Evolutionary conservation across 2,888 invertebrate genomes (phyloP), one percentile per base, ranked within the genome.

Genomic region (Xestia rhomboidea): DNA sequence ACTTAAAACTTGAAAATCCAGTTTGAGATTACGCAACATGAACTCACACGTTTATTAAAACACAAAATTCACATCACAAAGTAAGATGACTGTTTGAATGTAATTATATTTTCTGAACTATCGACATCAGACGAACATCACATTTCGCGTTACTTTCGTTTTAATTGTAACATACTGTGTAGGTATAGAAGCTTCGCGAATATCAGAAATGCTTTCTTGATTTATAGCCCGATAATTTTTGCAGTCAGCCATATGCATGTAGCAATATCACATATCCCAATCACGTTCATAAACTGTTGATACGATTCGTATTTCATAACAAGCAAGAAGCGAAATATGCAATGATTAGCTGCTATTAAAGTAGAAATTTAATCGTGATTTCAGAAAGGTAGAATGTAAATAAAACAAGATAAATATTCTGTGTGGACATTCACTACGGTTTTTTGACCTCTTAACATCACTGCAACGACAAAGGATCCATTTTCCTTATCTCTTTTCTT

Each of bases 1-100:
- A 83, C 54, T 82, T 68, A 51, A 80, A 86, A 89, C 88, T 82
- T 81, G 88, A 88, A 85, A 85, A 87, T 88, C 85, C 77, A 87
- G 80, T 88, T 73, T 64, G 11, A 80, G 15, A 76, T 88, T 87
- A 84, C 68, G 79, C 77, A 89, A 88, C 66, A 46, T 83, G 46
- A 73, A 75, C 81, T 77, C 62, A 67, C 70, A 67, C 77, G 66
- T 76, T 51, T 79, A 77, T 79, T 79, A 62, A 68, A 81, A 76
- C 51, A 51, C 64, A 66, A 66, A 78, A 77, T 71, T 78, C 67
- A 82, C 63, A 46, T 68, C 38, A 68, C 66, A 85, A 62, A 46
- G 72, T 46, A 68, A 73, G 76, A 71, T 76, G 64, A 71, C n/a
- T 72, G 41, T 82, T 66, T 68, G 38, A 62, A 72, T 73, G 24